Base-by-base conservation (phyloP, 2,113 vertebrate species). In the Semicossyphus pulcher region DNA sequence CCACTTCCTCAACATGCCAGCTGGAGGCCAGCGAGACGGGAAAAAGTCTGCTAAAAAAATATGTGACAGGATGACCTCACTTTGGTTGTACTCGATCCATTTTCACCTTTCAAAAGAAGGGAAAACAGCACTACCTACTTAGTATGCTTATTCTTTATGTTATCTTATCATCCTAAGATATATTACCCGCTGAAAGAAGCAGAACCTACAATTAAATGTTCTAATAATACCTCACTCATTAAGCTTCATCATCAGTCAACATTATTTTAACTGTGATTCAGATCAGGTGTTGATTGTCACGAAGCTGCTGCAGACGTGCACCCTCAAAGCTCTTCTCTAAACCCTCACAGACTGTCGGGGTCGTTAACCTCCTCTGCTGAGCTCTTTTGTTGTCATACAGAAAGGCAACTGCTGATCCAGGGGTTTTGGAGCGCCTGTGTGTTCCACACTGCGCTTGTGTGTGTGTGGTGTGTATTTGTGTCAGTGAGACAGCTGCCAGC, bases 391-490 rank as follows among this genome's bases (percentile, higher is more conserved):
- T 89, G 81, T 88, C 83, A 80, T 71, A 57, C 75, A 78, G 75
- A 92, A 89, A 81, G 59, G 36, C 80, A 81, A 86, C 80, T 93
- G 91, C 93, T 93, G 92, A 91, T 82, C 80, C 77, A 58, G 86
- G 73, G 78, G 62, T 86, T 93, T 90, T 79, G 76, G 61, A 79
- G 72, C 47, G 80, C 59, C 51, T 73, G 72, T 56, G 74, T 85
- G 68, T 56, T 52, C 42, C 51, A 45, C 52, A 37, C 49, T 80
- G 78, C 68, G 56, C 83, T 81, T 83, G 81, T 84, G 78, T 76
- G 77, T 78, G 3, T 41, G 76, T 54, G 18, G 49, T 62, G 54
- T 71, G 60, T 15, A 32, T 80, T 83, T 76, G 75, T 83, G 53
- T 80, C 47, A 37, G 52, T 60, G 34, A 83, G 67, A 64, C 44